Conservation (phyloP, 2,797 vertebrate genomes). For the Nannoperca obscura region DNA sequence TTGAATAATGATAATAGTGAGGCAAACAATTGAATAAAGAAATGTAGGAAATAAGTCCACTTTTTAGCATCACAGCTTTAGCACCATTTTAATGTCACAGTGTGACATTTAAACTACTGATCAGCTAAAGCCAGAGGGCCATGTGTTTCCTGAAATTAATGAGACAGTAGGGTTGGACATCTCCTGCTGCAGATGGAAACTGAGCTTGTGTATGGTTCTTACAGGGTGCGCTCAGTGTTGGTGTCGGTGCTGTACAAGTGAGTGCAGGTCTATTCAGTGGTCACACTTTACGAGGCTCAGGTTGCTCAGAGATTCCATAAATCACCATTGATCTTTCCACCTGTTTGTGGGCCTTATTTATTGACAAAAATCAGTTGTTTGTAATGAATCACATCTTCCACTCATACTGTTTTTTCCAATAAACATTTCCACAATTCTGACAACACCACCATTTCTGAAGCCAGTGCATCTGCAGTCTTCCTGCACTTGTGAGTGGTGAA, state of each 20-base stretch:
- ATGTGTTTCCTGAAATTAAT: constrained; percentile 42
- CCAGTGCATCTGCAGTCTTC: constrained; percentile 13
- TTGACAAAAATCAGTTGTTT: not conserved
- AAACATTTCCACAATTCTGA: not conserved
- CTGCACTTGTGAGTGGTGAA: not conserved
- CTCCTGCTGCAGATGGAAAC: constrained; percentile 24
- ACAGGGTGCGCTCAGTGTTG: not conserved
- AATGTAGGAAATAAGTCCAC: constrained; percentile 16
- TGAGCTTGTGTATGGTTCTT: constrained; percentile 18
- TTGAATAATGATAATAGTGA: not conserved
- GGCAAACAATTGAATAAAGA: not conserved
- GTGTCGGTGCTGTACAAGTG: not conserved
- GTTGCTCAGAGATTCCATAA: not conserved
- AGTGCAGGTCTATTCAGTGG: not conserved
- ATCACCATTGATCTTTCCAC: not conserved
- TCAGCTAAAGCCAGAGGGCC: constrained; percentile 14
- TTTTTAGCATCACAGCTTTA: constrained; percentile 17
- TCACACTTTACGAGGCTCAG: constrained; percentile 1
- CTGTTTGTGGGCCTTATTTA: not conserved
- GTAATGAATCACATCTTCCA: constrained; percentile 1
- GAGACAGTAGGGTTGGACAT: not conserved
- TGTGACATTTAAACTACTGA: constrained; percentile 34
- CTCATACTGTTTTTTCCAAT: not conserved
- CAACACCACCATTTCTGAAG: constrained; percentile 21
- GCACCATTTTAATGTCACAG: constrained; percentile 54